Evolutionary conservation across 2,797 vertebrate species (phyloP).

Genomic region (Ispidina picta): DNA sequence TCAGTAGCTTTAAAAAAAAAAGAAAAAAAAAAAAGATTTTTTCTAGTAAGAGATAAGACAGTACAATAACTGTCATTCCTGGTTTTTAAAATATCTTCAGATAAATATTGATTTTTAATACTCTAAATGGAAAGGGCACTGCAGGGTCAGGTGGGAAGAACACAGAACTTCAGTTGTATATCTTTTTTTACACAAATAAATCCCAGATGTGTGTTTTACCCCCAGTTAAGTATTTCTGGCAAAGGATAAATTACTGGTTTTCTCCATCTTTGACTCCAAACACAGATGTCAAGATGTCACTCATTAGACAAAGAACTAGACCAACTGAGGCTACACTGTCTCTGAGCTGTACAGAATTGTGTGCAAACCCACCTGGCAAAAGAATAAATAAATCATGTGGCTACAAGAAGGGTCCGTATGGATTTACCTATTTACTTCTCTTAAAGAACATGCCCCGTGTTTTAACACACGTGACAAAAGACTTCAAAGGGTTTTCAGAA

Average conservation of each 20-base stretch:
- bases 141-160: not conserved
- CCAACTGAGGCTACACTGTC: not conserved
- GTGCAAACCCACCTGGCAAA: not conserved
- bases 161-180: not conserved
- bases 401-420: not conserved
- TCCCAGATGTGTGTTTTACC: not conserved
- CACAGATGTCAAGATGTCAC: slow-evolving; percentile 3
- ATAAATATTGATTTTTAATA: not conserved
- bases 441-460: not conserved
- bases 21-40: not conserved
- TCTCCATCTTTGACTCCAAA: not conserved
- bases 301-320: not conserved
- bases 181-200: slow-evolving; percentile 14
- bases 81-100: not conserved
- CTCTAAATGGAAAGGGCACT: not conserved
- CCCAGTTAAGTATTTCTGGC: not conserved
- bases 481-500: not conserved
- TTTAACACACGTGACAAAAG: not conserved
- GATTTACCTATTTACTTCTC: not conserved
- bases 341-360: not conserved
- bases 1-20: not conserved
- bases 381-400: not conserved
- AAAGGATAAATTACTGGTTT: not conserved
- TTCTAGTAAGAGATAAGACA: not conserved
- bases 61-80: not conserved